Conservation (phyloP, 2,888 invertebrate genomes). For the Encarsia formosa region DNA sequence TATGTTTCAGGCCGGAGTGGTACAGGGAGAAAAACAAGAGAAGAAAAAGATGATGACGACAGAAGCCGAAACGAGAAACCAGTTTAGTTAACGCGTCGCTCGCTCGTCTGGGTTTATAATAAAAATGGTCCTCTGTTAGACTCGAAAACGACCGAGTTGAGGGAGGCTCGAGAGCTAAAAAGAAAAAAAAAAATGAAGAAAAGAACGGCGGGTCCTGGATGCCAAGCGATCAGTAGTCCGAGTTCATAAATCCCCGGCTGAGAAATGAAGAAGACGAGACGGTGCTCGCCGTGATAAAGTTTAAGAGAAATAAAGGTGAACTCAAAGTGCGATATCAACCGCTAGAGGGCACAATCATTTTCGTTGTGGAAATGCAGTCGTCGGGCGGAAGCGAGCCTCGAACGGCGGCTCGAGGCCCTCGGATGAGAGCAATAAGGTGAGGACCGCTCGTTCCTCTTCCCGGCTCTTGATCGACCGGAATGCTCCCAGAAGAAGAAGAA, state of each 20-base stretch:
- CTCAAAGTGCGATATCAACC: background rate
- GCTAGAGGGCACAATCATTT: background rate
- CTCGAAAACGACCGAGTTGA: background rate
- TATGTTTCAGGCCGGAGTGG: too few relatives aligned
- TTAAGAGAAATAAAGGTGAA: background rate
- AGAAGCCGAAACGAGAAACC: background rate
- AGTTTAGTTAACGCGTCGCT: background rate
- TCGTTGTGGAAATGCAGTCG: background rate
- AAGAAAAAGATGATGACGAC: background rate
- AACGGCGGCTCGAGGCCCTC: too few relatives aligned
- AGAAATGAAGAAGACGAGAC: slow-evolving; percentile 3
- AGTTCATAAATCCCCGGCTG: background rate
- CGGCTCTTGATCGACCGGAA: too few relatives aligned
- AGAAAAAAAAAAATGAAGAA: slow-evolving; percentile 8
- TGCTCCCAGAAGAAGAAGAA: too few relatives aligned
- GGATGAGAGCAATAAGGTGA: too few relatives aligned
- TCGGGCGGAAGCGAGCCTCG: background rate
- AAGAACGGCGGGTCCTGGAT: slow-evolving; percentile 8
- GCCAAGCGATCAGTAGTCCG: background rate
- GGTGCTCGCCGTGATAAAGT: background rate
- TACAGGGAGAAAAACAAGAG: too few relatives aligned
- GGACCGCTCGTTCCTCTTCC: too few relatives aligned
- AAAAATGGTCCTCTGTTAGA: slow-evolving; percentile 1
- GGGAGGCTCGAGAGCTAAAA: slow-evolving; percentile 1
- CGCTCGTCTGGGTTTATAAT: background rate